Evolutionary conservation across 1,140 invertebrate species (phyloP).

Genomic region (Drosophila pseudoobscura): DNA sequence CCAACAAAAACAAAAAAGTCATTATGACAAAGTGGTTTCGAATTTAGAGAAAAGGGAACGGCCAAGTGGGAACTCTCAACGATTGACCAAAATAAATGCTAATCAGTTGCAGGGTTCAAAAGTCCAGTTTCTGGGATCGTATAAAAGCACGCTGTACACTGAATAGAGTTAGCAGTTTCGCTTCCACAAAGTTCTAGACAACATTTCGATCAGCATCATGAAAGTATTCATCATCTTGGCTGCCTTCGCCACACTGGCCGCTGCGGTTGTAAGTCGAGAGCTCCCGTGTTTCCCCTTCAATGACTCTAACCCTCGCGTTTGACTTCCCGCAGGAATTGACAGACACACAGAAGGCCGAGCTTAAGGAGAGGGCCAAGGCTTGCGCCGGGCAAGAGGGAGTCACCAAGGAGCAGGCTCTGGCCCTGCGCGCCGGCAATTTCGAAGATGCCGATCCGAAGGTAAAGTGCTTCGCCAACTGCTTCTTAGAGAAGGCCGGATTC

Average conservation of each 20-base stretch:
- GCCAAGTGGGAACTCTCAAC: neutral
- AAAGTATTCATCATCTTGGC: conserved; percentile 41
- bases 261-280: conserved; percentile 36
- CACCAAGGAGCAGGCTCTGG: conserved; percentile 61
- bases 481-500: conserved; percentile 64
- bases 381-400: conserved; percentile 47
- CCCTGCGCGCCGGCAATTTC: conserved; percentile 36
- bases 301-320: neutral
- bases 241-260: conserved; percentile 22
- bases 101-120: neutral
- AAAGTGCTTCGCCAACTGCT: conserved; percentile 73
- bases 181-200: conserved; percentile 5
- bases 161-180: conserved; percentile 11
- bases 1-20: conserved; percentile 11
- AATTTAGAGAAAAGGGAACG: neutral
- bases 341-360: conserved; percentile 12
- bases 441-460: conserved; percentile 61
- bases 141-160: conserved; percentile 15
- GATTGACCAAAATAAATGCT: conserved; percentile 11
- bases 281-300: neutral
- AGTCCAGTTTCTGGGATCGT: conserved; percentile 5
- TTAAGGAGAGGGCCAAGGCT: conserved; percentile 1
- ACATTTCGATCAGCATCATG: conserved; percentile 25
- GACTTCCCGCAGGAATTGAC: conserved; percentile 10
- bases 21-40: conserved; percentile 4